Percentiles rank a stretch among this genome's conserved stretches.
These are phyloP conservation scores for Hylomyscus alleni DNA, from an alignment of 2,797 vertebrate genomes.

Conservation along the genomic window DNA sequence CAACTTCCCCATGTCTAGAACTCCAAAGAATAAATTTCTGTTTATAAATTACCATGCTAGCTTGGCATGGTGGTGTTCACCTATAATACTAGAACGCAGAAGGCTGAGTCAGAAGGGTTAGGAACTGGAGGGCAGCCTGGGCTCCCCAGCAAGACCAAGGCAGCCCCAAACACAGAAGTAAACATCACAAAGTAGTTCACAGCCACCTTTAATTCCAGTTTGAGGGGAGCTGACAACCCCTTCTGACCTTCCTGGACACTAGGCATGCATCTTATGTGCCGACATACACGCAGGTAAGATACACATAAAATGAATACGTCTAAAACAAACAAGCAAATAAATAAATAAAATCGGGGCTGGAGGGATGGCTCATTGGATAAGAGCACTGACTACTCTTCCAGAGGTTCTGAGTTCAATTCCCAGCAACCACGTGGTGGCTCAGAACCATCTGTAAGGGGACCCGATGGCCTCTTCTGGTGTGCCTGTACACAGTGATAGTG, in stretches of 20 bases:
- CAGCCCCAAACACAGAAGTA: neutral
- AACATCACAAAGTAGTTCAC: neutral
- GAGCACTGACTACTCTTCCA: no score
- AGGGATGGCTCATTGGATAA: no score
- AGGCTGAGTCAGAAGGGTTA: neutral
- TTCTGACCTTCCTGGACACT: neutral
- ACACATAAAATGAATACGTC: neutral
- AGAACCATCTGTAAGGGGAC: no score
- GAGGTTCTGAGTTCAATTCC: no score
- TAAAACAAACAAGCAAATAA: neutral
- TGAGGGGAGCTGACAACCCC: neutral
- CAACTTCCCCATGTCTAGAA: neutral
- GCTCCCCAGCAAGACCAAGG: neutral
- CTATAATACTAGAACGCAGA: neutral
- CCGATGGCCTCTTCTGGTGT: no score
- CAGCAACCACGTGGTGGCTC: no score
- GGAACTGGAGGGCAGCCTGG: neutral
- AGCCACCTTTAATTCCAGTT: neutral
- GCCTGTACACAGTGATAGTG: no score
- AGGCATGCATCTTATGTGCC: neutral
- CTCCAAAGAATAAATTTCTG: neutral
- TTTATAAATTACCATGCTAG: neutral
- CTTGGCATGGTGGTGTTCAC: neutral
- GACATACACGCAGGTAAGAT: neutral
- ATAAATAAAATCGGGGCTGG: neutral